These are phyloP conservation scores for Orycteropus afer DNA, from an alignment of 2,113 vertebrate species.

Conservation along the genomic window DNA sequence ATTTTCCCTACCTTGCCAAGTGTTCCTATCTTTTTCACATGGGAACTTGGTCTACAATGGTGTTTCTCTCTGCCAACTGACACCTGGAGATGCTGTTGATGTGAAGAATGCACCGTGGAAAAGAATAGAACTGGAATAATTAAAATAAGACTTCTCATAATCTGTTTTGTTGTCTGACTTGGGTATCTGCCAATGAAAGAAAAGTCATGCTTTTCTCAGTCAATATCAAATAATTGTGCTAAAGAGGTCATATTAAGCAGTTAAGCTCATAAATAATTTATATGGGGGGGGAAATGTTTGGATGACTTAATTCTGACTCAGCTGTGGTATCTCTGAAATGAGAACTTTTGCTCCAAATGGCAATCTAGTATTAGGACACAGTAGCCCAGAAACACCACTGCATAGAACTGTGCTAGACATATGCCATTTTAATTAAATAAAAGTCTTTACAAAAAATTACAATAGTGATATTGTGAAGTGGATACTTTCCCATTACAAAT, in stretches of 20 bases:
- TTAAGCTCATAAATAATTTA: neutral
- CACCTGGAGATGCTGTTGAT: neutral
- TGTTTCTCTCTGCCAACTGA: neutral
- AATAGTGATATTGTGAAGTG: neutral
- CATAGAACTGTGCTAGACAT: neutral
- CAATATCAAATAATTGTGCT: neutral
- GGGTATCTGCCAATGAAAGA: neutral
- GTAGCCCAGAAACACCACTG: neutral
- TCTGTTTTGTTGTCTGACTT: neutral
- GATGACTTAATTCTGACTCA: neutral
- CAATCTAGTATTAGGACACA: neutral
- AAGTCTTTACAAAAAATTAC: neutral
- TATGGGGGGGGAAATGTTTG: neutral
- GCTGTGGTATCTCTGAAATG: neutral
- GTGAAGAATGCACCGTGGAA: neutral
- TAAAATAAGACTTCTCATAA: neutral
- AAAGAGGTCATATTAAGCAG: neutral
- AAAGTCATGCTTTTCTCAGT: neutral
- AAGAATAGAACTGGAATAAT: neutral
- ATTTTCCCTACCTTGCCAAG: neutral
- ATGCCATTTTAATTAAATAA: neutral
- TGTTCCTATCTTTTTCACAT: neutral
- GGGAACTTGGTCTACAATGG: neutral
- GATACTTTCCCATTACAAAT: neutral
- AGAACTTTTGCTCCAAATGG: neutral